phyloP scores from a whole-genome alignment of 2,113 vertebrate species.

The Notothenia rossii region DNA sequence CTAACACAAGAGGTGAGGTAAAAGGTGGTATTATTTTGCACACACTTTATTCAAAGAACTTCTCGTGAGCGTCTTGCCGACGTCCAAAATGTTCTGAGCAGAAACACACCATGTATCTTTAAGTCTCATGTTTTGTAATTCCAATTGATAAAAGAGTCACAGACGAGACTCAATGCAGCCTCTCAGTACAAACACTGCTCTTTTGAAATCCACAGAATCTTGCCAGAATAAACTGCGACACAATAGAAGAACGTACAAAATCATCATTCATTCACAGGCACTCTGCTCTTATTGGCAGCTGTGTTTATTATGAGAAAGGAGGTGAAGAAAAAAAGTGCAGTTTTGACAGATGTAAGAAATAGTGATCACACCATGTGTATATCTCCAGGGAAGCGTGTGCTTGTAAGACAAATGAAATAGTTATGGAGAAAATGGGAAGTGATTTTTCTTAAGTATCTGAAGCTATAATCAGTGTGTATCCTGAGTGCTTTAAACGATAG shows the following conservation, averaged over 20 bases:
- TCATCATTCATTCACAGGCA: constrained; percentile 31
- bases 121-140: constrained; percentile 34
- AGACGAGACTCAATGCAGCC: constrained; percentile 32
- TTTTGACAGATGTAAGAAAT: constrained; percentile 59
- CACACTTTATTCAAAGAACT: constrained; percentile 33
- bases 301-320: constrained; percentile 28
- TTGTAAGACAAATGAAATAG: constrained; percentile 39
- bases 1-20: no score
- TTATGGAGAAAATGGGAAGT: constrained; percentile 36
- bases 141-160: constrained; percentile 40
- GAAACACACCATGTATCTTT: constrained; percentile 18
- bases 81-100: constrained; percentile 9
- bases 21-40: background rate
- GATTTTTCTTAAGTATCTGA: constrained; percentile 46
- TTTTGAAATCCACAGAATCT: constrained; percentile 43
- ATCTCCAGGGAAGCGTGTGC: constrained; percentile 25
- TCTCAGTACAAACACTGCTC: constrained; percentile 40
- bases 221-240: constrained; percentile 64
- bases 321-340: constrained; percentile 33
- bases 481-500: constrained; percentile 5
- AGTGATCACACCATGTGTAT: constrained; percentile 35
- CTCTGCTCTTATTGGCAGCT: constrained; percentile 32
- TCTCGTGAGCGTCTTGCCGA: background rate
- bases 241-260: constrained; percentile 35
- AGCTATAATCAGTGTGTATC: constrained; percentile 29